phyloP scores from a whole-genome alignment of 1,140 invertebrate genomes.

The Drosophila sechellia region DNA sequence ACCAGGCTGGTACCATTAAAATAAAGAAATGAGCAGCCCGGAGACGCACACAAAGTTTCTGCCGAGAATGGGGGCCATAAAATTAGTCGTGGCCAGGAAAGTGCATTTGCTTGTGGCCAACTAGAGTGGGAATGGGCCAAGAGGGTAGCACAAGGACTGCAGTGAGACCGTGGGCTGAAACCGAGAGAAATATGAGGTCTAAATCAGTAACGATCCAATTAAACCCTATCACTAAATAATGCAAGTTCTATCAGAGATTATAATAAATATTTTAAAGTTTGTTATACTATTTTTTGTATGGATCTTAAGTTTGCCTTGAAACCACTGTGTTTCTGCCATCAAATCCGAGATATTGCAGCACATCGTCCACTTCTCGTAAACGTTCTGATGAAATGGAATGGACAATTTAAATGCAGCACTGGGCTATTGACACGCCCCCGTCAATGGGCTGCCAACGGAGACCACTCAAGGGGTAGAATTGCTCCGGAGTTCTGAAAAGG shows the following conservation, averaged over 20 bases:
- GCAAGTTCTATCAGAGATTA: neutral
- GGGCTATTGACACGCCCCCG: slow-evolving; percentile 69
- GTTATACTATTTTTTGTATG: neutral
- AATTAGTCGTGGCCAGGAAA: slow-evolving; percentile 78
- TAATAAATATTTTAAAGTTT: neutral
- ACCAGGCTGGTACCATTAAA: slow-evolving; percentile 61
- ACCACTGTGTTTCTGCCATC: slow-evolving; percentile 8
- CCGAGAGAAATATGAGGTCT: neutral
- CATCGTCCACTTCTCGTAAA: slow-evolving; percentile 64
- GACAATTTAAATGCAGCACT: slow-evolving; percentile 68
- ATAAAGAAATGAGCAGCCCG: slow-evolving; percentile 47
- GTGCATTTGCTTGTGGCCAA: slow-evolving; percentile 66
- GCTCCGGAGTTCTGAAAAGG: neutral
- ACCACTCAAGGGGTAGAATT: slow-evolving; percentile 1
- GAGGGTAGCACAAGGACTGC: neutral
- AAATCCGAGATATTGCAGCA: slow-evolving; percentile 53
- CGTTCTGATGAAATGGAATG: slow-evolving; percentile 62
- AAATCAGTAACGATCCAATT: too few relatives aligned
- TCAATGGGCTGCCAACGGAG: slow-evolving; percentile 50
- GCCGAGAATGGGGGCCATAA: slow-evolving; percentile 59
- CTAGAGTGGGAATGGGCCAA: neutral
- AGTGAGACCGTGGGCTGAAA: neutral
- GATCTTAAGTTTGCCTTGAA: neutral
- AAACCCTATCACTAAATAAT: too few relatives aligned
- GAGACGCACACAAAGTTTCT: slow-evolving; percentile 70